Evolutionary conservation across 2,113 vertebrate species (phyloP).

Genomic region (Arothron firmamentum): DNA sequence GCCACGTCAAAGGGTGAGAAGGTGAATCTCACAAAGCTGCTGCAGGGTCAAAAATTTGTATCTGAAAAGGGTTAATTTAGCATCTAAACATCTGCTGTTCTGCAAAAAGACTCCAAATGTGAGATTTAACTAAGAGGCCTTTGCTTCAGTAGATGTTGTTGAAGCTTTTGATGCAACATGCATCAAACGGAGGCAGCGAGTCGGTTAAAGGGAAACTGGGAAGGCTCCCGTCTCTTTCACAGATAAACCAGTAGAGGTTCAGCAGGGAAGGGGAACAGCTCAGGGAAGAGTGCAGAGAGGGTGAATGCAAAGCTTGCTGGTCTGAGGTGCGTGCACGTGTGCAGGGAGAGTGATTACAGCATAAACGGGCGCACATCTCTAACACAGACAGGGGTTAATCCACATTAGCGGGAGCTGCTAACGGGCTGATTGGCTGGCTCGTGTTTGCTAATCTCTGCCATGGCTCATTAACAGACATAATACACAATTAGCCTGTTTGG

Average conservation of each 20-base stretch:
- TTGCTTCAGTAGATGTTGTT: neutral
- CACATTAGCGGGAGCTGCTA: constrained; percentile 23
- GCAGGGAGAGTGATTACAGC: neutral
- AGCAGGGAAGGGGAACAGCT: neutral
- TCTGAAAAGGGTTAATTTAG: too few relatives aligned
- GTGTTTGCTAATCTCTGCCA: constrained; percentile 59
- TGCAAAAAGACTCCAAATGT: too few relatives aligned
- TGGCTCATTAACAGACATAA: constrained; percentile 55
- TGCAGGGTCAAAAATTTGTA: too few relatives aligned
- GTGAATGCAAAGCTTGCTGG: neutral
- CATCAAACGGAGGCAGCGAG: too few relatives aligned
- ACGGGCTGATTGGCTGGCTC: constrained; percentile 48
- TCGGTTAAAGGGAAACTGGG: too few relatives aligned
- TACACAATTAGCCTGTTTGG: constrained; percentile 58
- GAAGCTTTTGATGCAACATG: neutral
- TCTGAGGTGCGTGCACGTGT: too few relatives aligned
- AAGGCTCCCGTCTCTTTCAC: too few relatives aligned
- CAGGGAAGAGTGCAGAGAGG: neutral
- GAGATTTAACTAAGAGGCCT: neutral
- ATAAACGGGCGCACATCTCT: neutral
- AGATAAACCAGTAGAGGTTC: neutral
- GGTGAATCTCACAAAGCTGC: too few relatives aligned
- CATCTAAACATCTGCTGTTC: too few relatives aligned
- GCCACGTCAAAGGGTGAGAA: too few relatives aligned
- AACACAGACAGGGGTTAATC: neutral